Conservation (phyloP, 2,113 vertebrate species). For the Etheostoma spectabile region DNA sequence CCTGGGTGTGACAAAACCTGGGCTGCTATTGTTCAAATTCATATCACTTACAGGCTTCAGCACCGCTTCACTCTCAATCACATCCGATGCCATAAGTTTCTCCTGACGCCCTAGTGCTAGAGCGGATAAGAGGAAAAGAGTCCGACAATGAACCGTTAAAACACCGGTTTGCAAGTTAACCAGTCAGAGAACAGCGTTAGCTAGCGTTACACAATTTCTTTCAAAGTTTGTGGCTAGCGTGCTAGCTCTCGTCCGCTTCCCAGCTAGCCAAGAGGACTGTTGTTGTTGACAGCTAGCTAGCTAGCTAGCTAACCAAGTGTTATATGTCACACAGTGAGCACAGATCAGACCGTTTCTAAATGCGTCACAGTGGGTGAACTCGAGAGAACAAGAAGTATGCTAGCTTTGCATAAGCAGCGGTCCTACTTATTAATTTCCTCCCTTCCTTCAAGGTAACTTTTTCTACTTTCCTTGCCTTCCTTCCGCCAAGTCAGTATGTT, state of each 20-base stretch:
- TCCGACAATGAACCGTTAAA: neutral
- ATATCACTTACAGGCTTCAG: conserved; percentile 63
- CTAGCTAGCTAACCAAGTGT: conserved; percentile 33
- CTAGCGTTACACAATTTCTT: conserved; percentile 35
- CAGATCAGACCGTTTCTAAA: conserved; percentile 37
- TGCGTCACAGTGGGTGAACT: conserved; percentile 43
- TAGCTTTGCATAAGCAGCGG: conserved; percentile 44
- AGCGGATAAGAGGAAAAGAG: conserved; percentile 2
- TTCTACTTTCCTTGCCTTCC: conserved; percentile 45
- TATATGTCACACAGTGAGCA: conserved; percentile 24
- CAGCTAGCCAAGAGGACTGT: conserved; percentile 23
- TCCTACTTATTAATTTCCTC: conserved; percentile 63
- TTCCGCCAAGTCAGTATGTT: conserved; percentile 47
- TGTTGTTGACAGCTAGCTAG: conserved; percentile 44
- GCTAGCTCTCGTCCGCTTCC: conserved; percentile 40
- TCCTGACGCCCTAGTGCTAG: conserved; percentile 7
- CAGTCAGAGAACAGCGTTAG: neutral
- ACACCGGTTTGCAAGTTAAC: neutral
- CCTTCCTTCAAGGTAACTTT: conserved; percentile 55
- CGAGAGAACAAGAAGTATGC: conserved; percentile 8
- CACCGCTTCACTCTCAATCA: conserved; percentile 68
- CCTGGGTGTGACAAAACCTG: conserved; percentile 78
- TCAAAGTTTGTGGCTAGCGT: conserved; percentile 51
- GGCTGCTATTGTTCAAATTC: conserved; percentile 73
- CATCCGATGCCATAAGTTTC: conserved; percentile 80